phyloP scores from a whole-genome alignment of 92 coral and sea anemone species.

The Zoanthus sansibaricus region DNA sequence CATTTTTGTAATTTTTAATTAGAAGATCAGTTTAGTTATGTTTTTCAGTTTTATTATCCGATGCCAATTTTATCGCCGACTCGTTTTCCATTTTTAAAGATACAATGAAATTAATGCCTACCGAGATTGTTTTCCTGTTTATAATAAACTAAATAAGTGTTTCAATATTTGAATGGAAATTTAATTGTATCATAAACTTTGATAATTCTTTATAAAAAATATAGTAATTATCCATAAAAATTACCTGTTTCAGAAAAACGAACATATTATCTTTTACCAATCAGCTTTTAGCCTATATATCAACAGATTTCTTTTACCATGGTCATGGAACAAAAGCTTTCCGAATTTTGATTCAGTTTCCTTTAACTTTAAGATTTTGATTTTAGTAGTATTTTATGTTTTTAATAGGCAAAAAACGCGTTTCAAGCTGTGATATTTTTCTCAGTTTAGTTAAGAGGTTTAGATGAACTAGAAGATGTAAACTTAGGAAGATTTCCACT shows the following conservation, averaged over 20 bases:
- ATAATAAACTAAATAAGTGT: neutral
- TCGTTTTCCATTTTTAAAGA: neutral
- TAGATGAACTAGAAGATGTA: no score
- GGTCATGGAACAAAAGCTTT: no score
- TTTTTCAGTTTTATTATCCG: no score
- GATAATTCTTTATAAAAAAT: neutral
- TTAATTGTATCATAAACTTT: neutral
- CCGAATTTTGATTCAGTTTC: no score
- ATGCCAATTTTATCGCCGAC: neutral
- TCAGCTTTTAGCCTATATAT: neutral
- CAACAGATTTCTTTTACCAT: neutral
- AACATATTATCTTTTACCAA: neutral
- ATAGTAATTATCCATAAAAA: neutral
- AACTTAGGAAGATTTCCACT: no score
- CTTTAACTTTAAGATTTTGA: no score
- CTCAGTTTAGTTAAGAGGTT: no score
- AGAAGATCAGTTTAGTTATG: no score
- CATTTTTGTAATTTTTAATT: no score
- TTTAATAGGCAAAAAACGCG: no score
- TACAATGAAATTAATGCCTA: neutral
- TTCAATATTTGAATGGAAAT: neutral
- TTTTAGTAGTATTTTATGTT: no score
- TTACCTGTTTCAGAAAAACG: neutral
- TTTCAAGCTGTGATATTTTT: no score
- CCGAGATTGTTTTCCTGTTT: constrained; percentile 19